These are phyloP conservation scores for Chloebia gouldiae DNA, from an alignment of 2,113 vertebrate species.

Conservation along the genomic window DNA sequence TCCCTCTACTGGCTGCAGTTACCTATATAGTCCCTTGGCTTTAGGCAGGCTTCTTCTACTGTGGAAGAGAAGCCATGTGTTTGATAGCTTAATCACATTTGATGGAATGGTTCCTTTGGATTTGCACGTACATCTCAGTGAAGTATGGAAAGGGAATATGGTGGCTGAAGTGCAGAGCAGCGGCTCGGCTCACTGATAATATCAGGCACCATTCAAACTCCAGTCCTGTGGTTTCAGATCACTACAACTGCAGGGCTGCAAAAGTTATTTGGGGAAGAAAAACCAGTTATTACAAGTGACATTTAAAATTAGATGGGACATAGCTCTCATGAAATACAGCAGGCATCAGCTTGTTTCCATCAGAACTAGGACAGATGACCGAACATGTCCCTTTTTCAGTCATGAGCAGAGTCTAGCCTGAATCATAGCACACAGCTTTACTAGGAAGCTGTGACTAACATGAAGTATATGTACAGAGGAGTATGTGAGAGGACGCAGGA, in stretches of 20 bases:
- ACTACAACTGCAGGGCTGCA: not conserved
- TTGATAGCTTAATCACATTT: not conserved
- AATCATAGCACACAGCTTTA: not conserved
- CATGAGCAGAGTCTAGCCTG: not conserved
- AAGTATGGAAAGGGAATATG: not conserved
- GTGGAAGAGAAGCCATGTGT: not conserved
- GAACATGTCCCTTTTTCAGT: not conserved
- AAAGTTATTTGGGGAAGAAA: constrained; percentile 20
- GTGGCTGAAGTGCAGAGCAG: not conserved
- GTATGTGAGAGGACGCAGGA: not conserved
- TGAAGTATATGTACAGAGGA: not conserved
- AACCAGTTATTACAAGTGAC: constrained; percentile 10
- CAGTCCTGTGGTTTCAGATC: not conserved
- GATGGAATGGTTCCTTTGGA: not conserved
- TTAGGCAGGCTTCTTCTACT: not conserved
- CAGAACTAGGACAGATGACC: not conserved
- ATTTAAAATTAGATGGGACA: constrained; percentile 13
- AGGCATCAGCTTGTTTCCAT: not conserved
- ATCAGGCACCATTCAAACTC: constrained; percentile 15
- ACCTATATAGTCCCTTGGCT: not conserved
- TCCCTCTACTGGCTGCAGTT: not conserved
- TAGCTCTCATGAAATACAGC: not conserved
- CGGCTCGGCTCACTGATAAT: not conserved
- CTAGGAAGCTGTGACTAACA: not conserved
- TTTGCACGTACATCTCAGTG: not conserved